Evolutionary conservation across 2,113 vertebrate genomes (phyloP), one percentile per base, ranked within the genome.

Genomic region (Lanius ludovicianus): DNA sequence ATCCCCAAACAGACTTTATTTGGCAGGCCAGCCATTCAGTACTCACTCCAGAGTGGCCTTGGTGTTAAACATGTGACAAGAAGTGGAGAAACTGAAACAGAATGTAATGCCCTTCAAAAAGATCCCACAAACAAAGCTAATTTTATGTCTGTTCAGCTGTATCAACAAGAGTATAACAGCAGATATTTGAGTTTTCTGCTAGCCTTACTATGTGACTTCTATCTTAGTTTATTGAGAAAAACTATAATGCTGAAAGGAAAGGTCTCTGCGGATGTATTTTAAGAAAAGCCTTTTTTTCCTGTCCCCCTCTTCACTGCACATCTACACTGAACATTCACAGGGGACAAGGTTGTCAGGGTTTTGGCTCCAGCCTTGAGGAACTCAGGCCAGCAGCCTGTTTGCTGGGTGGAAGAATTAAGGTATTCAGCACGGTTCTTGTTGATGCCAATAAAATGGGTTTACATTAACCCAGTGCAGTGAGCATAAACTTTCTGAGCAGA

Each of bases 381-480:
- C 68, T 87, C 68, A n/a, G 52, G 25, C 55, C 68, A 70, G 42
- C 47, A 80, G 52, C 64, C 37, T 75, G 39, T 70, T 77, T 41
- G 33, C 75, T 83, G 39, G 16, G 31, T 88, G 25, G 64, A 89
- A 89, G 93, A 90, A 93, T 39, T 4, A 0, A 92, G 44, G 28
- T 70, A 47, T 86, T 94, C 71, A 70, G 41, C 44, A 42, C 0
- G 1, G 79, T 23, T 81, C 79, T 89, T 56, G 59, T 52, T 92
- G 87, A 86, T 86, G 47, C 60, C 89, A 5, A 60, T 90, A 88
- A 35, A 90, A 84, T 56, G 88, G 90, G 68, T 90, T 90, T 92
- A 81, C 62, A 53, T 50, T 37, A 90, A 68, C 8, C 7, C 57
- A 49, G 75, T 84, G 59, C 47, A 41, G 79, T 30, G 76, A 92